phyloP scores from a whole-genome alignment of 1,140 invertebrate species.

The Pseudomyrmex concolor region DNA sequence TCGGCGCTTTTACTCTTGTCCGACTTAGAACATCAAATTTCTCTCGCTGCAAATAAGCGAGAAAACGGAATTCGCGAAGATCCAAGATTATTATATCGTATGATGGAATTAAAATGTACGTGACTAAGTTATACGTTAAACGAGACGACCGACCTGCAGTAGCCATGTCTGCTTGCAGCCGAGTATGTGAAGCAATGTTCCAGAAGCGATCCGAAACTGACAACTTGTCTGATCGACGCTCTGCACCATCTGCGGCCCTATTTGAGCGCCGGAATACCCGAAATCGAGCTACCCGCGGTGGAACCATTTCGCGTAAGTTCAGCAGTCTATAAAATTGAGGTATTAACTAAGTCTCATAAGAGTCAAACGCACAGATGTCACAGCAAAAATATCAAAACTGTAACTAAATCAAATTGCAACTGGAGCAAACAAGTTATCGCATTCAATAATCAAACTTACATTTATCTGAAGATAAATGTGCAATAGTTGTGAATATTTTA shows the following conservation, averaged over 20 bases:
- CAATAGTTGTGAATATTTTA: no score
- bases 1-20: slow-evolving; percentile 34
- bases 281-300: slow-evolving; percentile 89
- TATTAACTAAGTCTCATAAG: background rate
- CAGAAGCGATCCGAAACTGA: slow-evolving; percentile 87
- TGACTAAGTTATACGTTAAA: background rate
- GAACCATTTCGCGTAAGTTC: slow-evolving; percentile 88
- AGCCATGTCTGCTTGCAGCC: slow-evolving; percentile 84
- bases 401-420: no score
- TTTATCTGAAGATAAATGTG: no score
- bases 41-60: background rate
- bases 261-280: slow-evolving; percentile 88
- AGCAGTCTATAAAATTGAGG: background rate
- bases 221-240: slow-evolving; percentile 87
- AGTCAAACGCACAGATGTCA: no score
- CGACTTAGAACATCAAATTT: slow-evolving; percentile 26
- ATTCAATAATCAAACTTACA: no score
- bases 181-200: slow-evolving; percentile 90
- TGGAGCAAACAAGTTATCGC: no score
- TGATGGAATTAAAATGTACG: background rate
- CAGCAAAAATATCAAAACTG: no score
- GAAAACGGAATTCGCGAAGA: background rate
- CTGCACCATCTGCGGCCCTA: slow-evolving; percentile 89
- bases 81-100: background rate
- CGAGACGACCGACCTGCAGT: background rate